Conservation (phyloP, 2,797 vertebrate species). For the Esox lucius region DNA sequence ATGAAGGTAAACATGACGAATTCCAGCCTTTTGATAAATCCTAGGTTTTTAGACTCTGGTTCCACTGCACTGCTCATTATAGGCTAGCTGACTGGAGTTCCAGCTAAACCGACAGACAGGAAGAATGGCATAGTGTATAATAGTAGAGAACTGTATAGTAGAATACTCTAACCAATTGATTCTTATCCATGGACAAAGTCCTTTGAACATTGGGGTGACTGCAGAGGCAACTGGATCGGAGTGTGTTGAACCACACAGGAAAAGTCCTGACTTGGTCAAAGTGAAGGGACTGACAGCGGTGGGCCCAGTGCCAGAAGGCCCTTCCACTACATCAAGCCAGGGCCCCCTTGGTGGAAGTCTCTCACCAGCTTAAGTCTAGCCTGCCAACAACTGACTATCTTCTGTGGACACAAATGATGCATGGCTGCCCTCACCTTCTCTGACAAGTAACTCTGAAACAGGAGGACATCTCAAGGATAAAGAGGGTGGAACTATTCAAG, state of each 20-base stretch:
- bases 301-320: neutral
- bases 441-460: neutral
- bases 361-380: neutral
- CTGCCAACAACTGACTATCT: slow-evolving; percentile 24
- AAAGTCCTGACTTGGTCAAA: neutral
- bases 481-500: neutral
- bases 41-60: neutral
- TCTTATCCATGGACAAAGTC: neutral
- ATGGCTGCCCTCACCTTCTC: slow-evolving; percentile 16
- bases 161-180: neutral
- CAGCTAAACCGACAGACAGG: neutral
- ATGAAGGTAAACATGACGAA: neutral
- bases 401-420: slow-evolving; percentile 42
- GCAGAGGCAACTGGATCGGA: neutral
- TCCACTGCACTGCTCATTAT: neutral
- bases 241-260: neutral
- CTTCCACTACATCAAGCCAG: neutral
- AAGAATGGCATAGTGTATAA: neutral
- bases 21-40: neutral
- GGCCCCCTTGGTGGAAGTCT: neutral
- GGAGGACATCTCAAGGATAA: neutral
- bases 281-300: neutral
- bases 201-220: neutral
- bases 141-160: neutral
- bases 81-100: neutral